Conservation (phyloP, 2,113 vertebrate species). For the Petrocephalus zakoni region DNA sequence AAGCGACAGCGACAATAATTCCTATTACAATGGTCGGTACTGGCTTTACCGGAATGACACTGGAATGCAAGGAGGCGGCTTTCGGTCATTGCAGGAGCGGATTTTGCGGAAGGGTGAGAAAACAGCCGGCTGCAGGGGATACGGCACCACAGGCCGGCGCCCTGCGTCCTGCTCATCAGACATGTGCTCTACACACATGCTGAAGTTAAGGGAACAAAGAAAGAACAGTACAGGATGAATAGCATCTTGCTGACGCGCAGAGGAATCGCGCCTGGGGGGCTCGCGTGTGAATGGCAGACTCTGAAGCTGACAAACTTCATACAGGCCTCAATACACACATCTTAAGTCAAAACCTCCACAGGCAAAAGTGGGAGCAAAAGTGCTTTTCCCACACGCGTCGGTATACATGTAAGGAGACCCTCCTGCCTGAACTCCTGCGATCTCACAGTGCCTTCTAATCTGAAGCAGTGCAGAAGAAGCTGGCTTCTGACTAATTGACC, state of each 20-base stretch:
- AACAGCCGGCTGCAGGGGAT: neutral
- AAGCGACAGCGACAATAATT: neutral
- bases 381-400: neutral
- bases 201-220: neutral
- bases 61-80: neutral
- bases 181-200: neutral
- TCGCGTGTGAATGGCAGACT: neutral
- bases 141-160: neutral
- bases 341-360: neutral
- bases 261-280: neutral
- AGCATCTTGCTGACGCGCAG: neutral
- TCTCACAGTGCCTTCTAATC: neutral
- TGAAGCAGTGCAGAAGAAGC: neutral
- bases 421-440: neutral
- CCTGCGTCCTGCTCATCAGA: neutral
- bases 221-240: neutral
- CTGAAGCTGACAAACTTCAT: neutral
- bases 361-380: neutral
- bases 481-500: neutral
- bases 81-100: neutral
- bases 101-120: neutral
- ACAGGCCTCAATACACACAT: neutral
- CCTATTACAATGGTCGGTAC: neutral
- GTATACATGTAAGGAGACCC: neutral
- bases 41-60: neutral